Evolutionary conservation across 2,113 vertebrate genomes (phyloP), one percentile per base, ranked within the genome.

Genomic region (Barnardius zonarius): DNA sequence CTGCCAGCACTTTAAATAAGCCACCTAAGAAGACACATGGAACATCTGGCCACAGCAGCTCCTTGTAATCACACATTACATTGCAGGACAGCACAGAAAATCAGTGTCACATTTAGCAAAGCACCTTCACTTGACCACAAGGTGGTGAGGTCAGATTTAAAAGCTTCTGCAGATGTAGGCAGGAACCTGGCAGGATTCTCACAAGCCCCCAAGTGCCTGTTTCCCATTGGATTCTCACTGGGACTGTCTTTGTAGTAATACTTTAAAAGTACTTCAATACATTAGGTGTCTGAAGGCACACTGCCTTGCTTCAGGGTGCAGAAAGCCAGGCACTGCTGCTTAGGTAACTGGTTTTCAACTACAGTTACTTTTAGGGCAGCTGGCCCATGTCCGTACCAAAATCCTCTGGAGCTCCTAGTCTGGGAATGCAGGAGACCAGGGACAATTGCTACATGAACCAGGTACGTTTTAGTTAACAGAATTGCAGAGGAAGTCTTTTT

Each of bases 21-120:
- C 20, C 1, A 33, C 62, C 49, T 63, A 52, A 23, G 35, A 64
- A 90, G 64, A 86, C 59, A 76, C 2, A 2, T 69, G 70, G 63
- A 94, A 96, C 95, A 96, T 88, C 94, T 86, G 94, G 92, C 39
- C 15, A 86, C 68, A 90, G 79, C 82, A 93, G 37, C 46, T 59
- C 67, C 67, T 80, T 90, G 66, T 59, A 92, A 86, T 90, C 88
- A 37, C 67, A 66, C 18, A 25, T 96, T 90, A 93, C 81, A 39
- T 66, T 85, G 78, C 79, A 49, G 57, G 67, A 67, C 54, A 86
- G 84, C 35, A 35, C 84, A 87, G 23, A 87, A 92, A 88, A 93
- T 74, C 72, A 80, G 57, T 19, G 74, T 62, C 72, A 63, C 78
- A 59, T 90, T 86, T 59, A 94, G 28, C 46, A 55, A 88, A 83